Evolutionary conservation across 1,140 invertebrate species (phyloP).

Genomic region (Streblospio benedicti): DNA sequence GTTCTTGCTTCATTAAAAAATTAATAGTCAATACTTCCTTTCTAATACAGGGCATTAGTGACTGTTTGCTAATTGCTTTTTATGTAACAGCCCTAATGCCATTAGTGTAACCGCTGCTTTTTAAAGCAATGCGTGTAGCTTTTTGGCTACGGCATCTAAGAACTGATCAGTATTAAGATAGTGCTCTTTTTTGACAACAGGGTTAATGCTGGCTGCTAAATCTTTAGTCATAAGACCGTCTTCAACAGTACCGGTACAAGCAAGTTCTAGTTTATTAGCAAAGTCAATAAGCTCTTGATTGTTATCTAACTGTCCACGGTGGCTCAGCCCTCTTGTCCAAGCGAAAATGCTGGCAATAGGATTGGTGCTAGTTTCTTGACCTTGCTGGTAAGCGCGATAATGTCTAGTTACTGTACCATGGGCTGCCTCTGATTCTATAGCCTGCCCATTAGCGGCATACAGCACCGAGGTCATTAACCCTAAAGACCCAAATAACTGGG

Average conservation of each 20-base stretch:
- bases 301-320: background rate
- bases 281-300: background rate
- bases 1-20: too few species aligned
- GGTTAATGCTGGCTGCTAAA: too few species aligned
- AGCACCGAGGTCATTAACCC: constrained; percentile 19
- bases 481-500: constrained; percentile 55
- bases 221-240: background rate
- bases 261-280: background rate
- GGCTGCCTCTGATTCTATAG: constrained; percentile 19
- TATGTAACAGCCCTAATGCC: too few species aligned
- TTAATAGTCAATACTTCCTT: too few species aligned
- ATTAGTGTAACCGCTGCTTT: too few species aligned
- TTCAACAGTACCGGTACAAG: background rate
- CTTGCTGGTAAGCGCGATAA: constrained; percentile 17
- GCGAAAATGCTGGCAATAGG: background rate
- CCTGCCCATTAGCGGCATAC: constrained; percentile 16
- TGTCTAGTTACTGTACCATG: constrained; percentile 21
- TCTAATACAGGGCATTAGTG: too few species aligned
- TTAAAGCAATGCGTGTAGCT: too few species aligned
- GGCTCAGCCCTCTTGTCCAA: background rate
- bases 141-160: too few species aligned
- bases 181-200: too few species aligned
- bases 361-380: background rate
- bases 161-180: too few species aligned
- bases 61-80: too few species aligned